phyloP scores from a whole-genome alignment of 1,140 invertebrate species.

The Bombyx mandarina region DNA sequence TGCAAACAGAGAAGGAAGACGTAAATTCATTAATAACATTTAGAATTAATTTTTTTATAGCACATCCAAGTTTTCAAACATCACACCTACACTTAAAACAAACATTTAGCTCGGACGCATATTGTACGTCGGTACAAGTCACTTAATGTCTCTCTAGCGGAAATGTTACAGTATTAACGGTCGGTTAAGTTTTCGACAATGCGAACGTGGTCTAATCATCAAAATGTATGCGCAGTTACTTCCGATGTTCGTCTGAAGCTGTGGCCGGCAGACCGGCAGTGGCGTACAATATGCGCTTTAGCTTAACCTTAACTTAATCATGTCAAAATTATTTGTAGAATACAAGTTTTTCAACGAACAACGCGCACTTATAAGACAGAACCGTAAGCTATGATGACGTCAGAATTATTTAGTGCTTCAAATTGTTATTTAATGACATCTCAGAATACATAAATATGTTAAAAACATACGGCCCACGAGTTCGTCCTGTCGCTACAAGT shows the following conservation, averaged over 20 bases:
- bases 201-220: too few species aligned
- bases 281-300: too few species aligned
- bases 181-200: too few species aligned
- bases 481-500: background rate
- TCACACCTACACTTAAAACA: slow-evolving; percentile 18
- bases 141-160: too few species aligned
- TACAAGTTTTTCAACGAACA: slow-evolving; percentile 11
- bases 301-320: too few species aligned
- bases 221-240: too few species aligned
- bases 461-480: slow-evolving; percentile 41
- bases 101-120: too few species aligned
- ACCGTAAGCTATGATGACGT: slow-evolving; percentile 23
- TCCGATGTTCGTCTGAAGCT: too few species aligned
- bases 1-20: slow-evolving; percentile 16
- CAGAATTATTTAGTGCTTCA: slow-evolving; percentile 42
- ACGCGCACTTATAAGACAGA: background rate
- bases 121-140: too few species aligned
- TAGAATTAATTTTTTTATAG: slow-evolving; percentile 15
- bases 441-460: slow-evolving; percentile 47
- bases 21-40: slow-evolving; percentile 15
- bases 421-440: slow-evolving; percentile 44
- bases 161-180: too few species aligned
- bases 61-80: slow-evolving; percentile 48
- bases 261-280: too few species aligned
- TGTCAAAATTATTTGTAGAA: slow-evolving; percentile 26